phyloP scores from a whole-genome alignment of 2,797 vertebrate genomes.

The Acrocephalus scirpaceus region DNA sequence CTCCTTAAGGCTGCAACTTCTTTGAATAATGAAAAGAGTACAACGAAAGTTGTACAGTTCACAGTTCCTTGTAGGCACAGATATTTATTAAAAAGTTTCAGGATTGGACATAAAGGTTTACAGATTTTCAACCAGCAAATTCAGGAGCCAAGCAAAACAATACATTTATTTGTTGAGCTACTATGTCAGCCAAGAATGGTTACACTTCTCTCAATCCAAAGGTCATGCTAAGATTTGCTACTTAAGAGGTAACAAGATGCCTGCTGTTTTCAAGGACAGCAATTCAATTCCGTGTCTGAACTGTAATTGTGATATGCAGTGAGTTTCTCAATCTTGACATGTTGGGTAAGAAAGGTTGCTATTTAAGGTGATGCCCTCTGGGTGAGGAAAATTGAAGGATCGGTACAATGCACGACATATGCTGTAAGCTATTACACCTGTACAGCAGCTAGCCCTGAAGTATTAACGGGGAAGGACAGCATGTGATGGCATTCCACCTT shows the following conservation, averaged over 20 bases:
- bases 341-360: slow-evolving; percentile 56
- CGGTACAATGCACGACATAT: not conserved
- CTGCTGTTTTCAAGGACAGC: slow-evolving; percentile 73
- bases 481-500: not conserved
- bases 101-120: not conserved
- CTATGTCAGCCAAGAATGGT: slow-evolving; percentile 54
- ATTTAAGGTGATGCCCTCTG: slow-evolving; percentile 54
- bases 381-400: slow-evolving; percentile 60
- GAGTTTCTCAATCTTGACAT: slow-evolving; percentile 62
- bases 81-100: not conserved
- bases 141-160: slow-evolving; percentile 54
- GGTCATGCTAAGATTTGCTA: slow-evolving; percentile 69
- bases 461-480: not conserved
- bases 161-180: slow-evolving; percentile 53
- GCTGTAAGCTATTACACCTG: slow-evolving; percentile 50
- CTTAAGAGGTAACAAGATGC: slow-evolving; percentile 69
- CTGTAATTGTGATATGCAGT: slow-evolving; percentile 62
- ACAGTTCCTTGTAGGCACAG: not conserved
- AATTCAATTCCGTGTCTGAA: slow-evolving; percentile 68
- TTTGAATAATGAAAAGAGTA: not conserved
- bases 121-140: slow-evolving; percentile 36
- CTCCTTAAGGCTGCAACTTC: not conserved
- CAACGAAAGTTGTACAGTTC: not conserved
- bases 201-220: slow-evolving; percentile 67
- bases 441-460: not conserved